Percentiles rank a stretch among this genome's conserved stretches.
Conservation (phyloP, 2,797 vertebrate genomes). For the Chromobotia macracanthus region DNA sequence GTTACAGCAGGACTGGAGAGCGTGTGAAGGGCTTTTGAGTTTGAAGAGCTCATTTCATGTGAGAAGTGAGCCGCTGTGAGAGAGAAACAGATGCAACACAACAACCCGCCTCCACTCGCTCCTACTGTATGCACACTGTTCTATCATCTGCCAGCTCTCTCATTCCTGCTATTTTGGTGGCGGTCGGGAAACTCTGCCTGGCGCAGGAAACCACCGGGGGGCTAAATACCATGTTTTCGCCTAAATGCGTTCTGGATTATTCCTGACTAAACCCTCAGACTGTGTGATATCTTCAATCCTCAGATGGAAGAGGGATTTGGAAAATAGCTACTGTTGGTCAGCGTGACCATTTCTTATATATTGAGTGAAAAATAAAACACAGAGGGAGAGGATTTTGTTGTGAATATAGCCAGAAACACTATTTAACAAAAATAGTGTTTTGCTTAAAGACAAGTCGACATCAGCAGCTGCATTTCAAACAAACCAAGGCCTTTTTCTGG, state of each 20-base stretch:
- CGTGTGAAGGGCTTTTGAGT: constrained; percentile 26
- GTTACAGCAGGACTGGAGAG: constrained; percentile 38
- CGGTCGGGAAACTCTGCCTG: constrained; percentile 1
- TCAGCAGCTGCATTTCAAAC: constrained; percentile 5
- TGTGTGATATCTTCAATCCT: constrained; percentile 50
- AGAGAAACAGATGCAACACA: constrained; percentile 28
- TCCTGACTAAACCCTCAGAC: constrained; percentile 52
- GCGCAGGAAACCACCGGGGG: constrained; percentile 33
- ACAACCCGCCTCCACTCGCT: constrained; percentile 11
- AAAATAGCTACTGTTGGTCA: constrained; percentile 27
- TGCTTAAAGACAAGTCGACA: neutral
- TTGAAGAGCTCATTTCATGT: constrained; percentile 39
- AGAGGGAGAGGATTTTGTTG: neutral
- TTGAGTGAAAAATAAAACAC: neutral
- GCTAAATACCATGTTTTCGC: constrained; percentile 51
- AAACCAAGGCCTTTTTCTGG: constrained; percentile 22
- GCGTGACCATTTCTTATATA: neutral
- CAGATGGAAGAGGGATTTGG: constrained; percentile 55
- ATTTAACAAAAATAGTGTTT: neutral
- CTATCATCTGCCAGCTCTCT: constrained; percentile 10
- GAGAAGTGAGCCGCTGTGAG: constrained; percentile 22
- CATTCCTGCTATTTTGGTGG: constrained; percentile 36
- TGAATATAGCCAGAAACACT: neutral
- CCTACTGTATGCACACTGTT: constrained; percentile 15
- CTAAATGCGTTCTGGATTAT: constrained; percentile 55